These are phyloP conservation scores for Macrotrachela quadricornifera DNA, from an alignment of 1,140 invertebrate species.

Conservation along the genomic window DNA sequence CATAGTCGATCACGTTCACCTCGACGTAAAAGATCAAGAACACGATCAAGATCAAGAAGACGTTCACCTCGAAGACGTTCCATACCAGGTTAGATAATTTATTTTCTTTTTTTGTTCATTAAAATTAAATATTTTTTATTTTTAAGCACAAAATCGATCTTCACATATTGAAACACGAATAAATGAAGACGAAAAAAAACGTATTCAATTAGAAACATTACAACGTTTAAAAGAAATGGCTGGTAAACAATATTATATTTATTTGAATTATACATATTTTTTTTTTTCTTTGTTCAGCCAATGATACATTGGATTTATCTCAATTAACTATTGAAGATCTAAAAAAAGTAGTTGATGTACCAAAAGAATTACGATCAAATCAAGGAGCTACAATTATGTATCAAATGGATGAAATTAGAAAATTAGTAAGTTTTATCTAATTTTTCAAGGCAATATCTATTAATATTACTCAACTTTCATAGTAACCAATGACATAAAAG, in stretches of 20 bases:
- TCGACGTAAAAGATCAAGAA: not conserved
- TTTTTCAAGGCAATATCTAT: too few species aligned
- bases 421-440: not conserved
- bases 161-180: too few species aligned
- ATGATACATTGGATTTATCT: not conserved
- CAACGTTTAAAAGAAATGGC: too few species aligned
- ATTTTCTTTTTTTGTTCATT: too few species aligned
- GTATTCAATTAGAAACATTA: too few species aligned
- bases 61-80: not conserved
- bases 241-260: too few species aligned
- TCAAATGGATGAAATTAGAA: not conserved
- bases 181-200: too few species aligned
- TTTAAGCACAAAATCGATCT: not conserved
- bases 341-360: not conserved
- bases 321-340: not conserved
- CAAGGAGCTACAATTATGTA: not conserved
- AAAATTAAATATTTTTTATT: not conserved
- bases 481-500: too few species aligned
- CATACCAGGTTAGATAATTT: too few species aligned
- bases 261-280: too few species aligned
- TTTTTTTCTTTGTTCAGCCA: too few species aligned
- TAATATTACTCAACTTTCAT: too few species aligned
- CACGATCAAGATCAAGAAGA: not conserved
- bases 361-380: conserved; percentile 5
- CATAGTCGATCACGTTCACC: not conserved